Base-by-base conservation (phyloP, 2,113 vertebrate species). In the Alaudala cheleensis region DNA sequence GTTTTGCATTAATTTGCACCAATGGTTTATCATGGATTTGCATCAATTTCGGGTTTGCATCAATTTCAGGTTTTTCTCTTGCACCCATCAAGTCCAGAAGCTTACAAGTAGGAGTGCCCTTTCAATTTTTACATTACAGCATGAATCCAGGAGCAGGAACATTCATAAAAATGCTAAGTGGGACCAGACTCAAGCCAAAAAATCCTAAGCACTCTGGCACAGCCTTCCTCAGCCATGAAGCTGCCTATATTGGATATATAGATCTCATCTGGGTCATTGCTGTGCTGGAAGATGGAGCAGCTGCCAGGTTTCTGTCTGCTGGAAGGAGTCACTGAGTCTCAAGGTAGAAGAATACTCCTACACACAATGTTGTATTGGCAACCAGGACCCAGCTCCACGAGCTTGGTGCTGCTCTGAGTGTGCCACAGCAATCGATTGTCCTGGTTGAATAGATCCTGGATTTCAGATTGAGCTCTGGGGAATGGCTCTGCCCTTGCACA, bases 291-390 rank as follows among this genome's bases (percentile, higher is more conserved):
- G 65, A 28, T 40, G 76, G 40, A 65, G 64, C 53, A 71, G 60
- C 85, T 91, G 72, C 86, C 88, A 84, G 56, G 26, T 81, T 95
- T 84, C 47, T 86, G 10, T 51, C 67, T 89, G 39, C 76, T 76
- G 81, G 33, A 29, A 14, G 49, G 67, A 65, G 40, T 14, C 23
- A 8, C 29, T 14, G 79, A 60, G 60, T 51, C 47, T 64, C 40
- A n/a, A 71, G 50, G 40, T 7, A 69, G 74, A 33, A 54, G 66
- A 53, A 70, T 77, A 33, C 34, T 87, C 50, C 25, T n/a, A 5
- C 10, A 3, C 18, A 9, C 8, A 9, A 3, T 3, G 8, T 57
- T 53, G 18, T 44, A 6, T 29, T 5, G 3, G 37, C 2, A 28
- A 42, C 45, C 66, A 73, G 25, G 61, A 51, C 2, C 4, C 34